phyloP scores from a whole-genome alignment of 1,140 invertebrate species.

The Nixonia krombeini region DNA sequence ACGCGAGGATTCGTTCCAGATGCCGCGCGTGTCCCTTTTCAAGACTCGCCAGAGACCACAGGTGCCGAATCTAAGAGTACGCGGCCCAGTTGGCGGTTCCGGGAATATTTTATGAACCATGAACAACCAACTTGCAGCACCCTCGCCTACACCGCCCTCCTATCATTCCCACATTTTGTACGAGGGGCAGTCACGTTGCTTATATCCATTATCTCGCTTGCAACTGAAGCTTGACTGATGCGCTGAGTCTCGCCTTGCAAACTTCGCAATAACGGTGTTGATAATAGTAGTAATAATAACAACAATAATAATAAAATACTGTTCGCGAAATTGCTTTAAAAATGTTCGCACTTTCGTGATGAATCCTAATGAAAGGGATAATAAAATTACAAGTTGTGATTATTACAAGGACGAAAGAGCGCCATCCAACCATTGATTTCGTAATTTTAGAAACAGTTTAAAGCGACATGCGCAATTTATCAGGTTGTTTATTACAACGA shows the following conservation, averaged over 20 bases:
- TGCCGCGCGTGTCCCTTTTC: slow-evolving; percentile 14
- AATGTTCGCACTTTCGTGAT: no score
- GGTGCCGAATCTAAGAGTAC: slow-evolving; percentile 40
- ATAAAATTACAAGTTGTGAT: no score
- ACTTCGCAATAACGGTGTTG: no score
- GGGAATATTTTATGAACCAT: slow-evolving; percentile 52
- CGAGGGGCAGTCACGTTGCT: slow-evolving; percentile 34
- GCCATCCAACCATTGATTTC: no score
- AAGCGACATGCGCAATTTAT: slow-evolving; percentile 25
- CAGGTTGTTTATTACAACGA: slow-evolving; percentile 17
- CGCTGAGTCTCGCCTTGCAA: no score
- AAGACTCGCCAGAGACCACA: slow-evolving; percentile 35
- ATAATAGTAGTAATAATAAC: no score
- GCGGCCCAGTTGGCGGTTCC: slow-evolving; percentile 43
- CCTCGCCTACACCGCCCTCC: slow-evolving; percentile 27
- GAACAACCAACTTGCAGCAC: slow-evolving; percentile 42
- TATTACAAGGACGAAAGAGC: no score
- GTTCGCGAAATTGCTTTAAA: no score
- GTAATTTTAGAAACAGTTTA: slow-evolving; percentile 20
- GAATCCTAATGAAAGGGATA: no score
- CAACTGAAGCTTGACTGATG: no score
- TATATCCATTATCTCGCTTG: slow-evolving; percentile 46
- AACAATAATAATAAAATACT: no score
- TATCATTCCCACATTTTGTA: slow-evolving; percentile 25
- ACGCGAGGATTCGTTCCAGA: slow-evolving; percentile 11